Evolutionary conservation across 2,888 invertebrate species (phyloP).

Genomic region (Megamerina dolium): DNA sequence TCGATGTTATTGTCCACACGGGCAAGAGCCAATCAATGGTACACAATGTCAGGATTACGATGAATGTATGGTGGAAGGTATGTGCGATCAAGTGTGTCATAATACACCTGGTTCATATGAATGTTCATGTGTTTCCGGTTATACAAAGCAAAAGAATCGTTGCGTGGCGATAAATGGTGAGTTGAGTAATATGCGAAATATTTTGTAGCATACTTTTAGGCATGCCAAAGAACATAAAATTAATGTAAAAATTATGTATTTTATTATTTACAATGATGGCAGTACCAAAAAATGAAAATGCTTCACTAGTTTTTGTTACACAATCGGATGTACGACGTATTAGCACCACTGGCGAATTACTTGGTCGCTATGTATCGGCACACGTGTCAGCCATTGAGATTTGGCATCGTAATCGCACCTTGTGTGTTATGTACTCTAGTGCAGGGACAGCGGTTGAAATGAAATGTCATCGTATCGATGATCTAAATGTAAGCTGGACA

Average conservation of each 20-base stretch:
- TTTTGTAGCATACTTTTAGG: too few relatives aligned
- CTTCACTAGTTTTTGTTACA: conserved; percentile 65
- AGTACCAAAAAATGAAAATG: conserved; percentile 59
- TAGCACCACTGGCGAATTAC: conserved; percentile 53
- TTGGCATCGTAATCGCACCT: conserved; percentile 60
- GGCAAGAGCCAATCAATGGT: conserved; percentile 54
- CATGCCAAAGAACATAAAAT: too few relatives aligned
- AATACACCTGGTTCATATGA: conserved; percentile 62
- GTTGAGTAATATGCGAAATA: conserved; percentile 9
- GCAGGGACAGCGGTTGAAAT: conserved; percentile 50
- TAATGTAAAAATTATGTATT: too few relatives aligned
- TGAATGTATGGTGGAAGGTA: conserved; percentile 66
- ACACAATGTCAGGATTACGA: conserved; percentile 67
- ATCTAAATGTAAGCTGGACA: conserved; percentile 56
- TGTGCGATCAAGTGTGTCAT: conserved; percentile 68
- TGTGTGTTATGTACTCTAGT: conserved; percentile 66
- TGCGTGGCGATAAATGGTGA: conserved; percentile 69
- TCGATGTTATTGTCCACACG: conserved; percentile 68
- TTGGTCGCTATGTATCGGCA: conserved; percentile 27
- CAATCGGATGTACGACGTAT: conserved; percentile 60
- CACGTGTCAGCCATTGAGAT: conserved; percentile 55
- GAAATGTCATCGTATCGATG: conserved; percentile 62
- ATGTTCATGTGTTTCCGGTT: conserved; percentile 71
- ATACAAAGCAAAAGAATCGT: conserved; percentile 54
- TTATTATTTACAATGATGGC: too few relatives aligned